Base-by-base conservation (phyloP, 2,888 invertebrate genomes). In the Epicampocera succincta region DNA sequence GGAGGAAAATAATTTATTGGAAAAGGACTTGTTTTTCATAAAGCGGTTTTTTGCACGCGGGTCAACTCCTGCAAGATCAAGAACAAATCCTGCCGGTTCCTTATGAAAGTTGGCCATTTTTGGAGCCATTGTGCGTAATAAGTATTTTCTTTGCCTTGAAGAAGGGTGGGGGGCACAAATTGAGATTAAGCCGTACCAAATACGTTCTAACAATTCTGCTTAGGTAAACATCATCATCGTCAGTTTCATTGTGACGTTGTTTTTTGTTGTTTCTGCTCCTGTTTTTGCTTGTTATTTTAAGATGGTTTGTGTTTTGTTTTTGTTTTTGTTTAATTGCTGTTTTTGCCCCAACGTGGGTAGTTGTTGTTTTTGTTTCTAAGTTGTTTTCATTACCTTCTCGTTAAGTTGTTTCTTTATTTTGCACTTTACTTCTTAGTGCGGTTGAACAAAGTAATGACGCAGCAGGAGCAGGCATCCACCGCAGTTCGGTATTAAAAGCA, bases 311-410 rank as follows among this genome's bases (percentile, higher is more conserved):
- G 15, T 61, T 29, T 13, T 29, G 44, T 63, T 38, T 29, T 13
- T 29, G 44, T 63, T 38, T 48, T 60, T 21, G 48, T 58, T 12
- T 46, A 19, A 19, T 52, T 52, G 33, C 21, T 48, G 38, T 13
- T 50, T 40, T n/a, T 61, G 60, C 50, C 21, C 12, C 42, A 29
- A 46, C 56, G 56, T 11, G 19, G n/a, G 50, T 19, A 42, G 42
- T 60, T 78, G 66, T 60, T 75, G n/a, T 56, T 63, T 25, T 66
- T 68, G 61, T 69, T 75, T 75, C 25, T 42, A 71, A 65, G 40
- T 66, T 74, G 50, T 71, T 80, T 80, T 80, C 71, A 75, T 71
- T 80, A 71, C 71, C 61, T 80, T 66, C 66, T 71, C 80, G 75
- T 80, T 76, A 66, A 76, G 66, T 76, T 72, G 69, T 72, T 72